Evolutionary conservation across 2,797 vertebrate genomes (phyloP), one percentile per base, ranked within the genome.

Genomic region (Carcharodon carcharias): DNA sequence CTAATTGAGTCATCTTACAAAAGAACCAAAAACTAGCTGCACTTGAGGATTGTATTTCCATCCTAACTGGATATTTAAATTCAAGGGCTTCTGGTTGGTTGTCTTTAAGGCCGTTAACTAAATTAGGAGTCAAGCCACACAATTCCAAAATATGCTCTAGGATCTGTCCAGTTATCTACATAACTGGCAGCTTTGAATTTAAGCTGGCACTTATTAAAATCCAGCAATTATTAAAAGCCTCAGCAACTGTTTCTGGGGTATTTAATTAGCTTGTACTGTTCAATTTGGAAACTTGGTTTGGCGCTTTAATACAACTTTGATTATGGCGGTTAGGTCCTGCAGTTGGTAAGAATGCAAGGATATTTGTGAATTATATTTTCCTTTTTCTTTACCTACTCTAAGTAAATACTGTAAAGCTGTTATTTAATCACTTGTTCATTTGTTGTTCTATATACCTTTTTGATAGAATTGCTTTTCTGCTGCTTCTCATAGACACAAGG

Each of bases 311-410:
- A 7, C 35, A 65, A 18, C 89, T 92, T n/a, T 93, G 63, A 40
- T 93, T 21, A 45, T n/a, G 91, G n/a, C 0, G 45, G 61, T 40
- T 65, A 45, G n/a, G n/a, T 93, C 61, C 40, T 26, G 18, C n/a
- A 93, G 61, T 65, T 61, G 14, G 56, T 92, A 92, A 92, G 89
- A 92, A 92, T 8, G 61, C 56, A 92, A 92, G 89, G 56, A 65
- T 6, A 67, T 45, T 61, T n/a, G 45, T 50, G 82, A 85, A 85
- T 85, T 23, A 85, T 65, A 65, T 65, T 26, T 45, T 40, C 21
- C 35, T 8, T 26, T 93, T 93, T 23, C 40, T 93, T 65, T 65
- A 93, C n/a, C 61, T 4, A n/a, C 5, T 21, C 0, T 40, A n/a
- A n/a, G n/a, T 5, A n/a, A 12, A 1, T 63, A 63, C 14, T n/a